Percentiles rank a stretch among this genome's conserved stretches.
phyloP scores from a whole-genome alignment of 1,140 invertebrate genomes.

The Aphidius ervi region DNA sequence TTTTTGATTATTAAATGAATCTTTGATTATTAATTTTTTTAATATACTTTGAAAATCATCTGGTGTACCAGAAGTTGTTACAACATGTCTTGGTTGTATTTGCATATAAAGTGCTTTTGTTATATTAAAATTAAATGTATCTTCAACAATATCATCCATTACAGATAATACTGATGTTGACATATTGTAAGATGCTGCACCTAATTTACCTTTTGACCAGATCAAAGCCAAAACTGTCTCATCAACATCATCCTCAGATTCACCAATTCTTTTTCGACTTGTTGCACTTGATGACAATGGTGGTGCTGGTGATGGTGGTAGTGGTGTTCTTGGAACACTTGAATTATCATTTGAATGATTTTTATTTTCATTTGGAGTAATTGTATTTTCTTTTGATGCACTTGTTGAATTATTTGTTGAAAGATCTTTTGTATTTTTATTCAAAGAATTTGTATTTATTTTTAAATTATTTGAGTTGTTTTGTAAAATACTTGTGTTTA shows the following conservation, averaged over 20 bases:
- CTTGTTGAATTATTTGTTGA: too few relatives aligned
- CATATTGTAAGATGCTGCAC: conserved; percentile 67
- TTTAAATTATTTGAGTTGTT: too few relatives aligned
- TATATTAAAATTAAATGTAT: conserved; percentile 39
- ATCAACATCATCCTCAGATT: conserved; percentile 3
- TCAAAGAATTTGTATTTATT: too few relatives aligned
- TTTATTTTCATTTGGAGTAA: too few relatives aligned
- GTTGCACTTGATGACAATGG: neutral
- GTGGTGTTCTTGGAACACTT: too few relatives aligned
- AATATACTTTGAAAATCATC: conserved; percentile 51
- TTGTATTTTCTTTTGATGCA: too few relatives aligned
- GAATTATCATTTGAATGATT: too few relatives aligned
- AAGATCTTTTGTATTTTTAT: too few relatives aligned
- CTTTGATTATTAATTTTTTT: conserved; percentile 35
- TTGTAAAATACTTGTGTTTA: too few relatives aligned
- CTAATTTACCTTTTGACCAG: conserved; percentile 55
- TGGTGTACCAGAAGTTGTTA: conserved; percentile 53
- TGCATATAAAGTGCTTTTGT: conserved; percentile 60
- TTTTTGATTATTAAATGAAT: conserved; percentile 33
- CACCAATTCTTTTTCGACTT: neutral
- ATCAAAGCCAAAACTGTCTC: conserved; percentile 20
- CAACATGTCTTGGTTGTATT: conserved; percentile 58
- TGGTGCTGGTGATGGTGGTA: too few relatives aligned
- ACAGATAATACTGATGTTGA: conserved; percentile 57
- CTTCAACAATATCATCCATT: conserved; percentile 44